A percentile compares a stretch with the other conserved stretches of the same genome.
Conservation (phyloP, 2,113 vertebrate genomes). For the Mystacornis crossleyi region DNA sequence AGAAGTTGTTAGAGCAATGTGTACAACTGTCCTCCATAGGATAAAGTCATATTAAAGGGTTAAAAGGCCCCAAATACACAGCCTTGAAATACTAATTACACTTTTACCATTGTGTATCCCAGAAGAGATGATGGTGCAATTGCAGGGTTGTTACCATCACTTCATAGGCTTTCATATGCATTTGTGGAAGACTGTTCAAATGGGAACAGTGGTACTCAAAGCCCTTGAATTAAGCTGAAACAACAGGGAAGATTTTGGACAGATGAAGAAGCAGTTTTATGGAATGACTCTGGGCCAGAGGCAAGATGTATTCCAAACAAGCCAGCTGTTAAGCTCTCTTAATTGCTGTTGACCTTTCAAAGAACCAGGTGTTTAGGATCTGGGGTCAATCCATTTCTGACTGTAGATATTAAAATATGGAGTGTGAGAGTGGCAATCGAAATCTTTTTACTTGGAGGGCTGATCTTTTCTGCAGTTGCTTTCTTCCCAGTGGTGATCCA, state of each 20-base stretch:
- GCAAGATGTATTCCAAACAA: background rate
- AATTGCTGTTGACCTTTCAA: background rate
- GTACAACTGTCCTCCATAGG: background rate
- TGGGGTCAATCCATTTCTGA: background rate
- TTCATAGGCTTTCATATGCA: constrained; percentile 14
- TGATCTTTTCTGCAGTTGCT: background rate
- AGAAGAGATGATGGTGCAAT: constrained; percentile 35
- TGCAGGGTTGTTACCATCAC: constrained; percentile 23
- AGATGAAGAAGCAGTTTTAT: background rate
- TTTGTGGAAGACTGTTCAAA: constrained; percentile 33
- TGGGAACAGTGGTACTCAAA: constrained; percentile 26
- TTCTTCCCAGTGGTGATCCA: background rate
- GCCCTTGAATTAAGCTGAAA: constrained; percentile 47
- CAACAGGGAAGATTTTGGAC: background rate
- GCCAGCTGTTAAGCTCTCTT: background rate
- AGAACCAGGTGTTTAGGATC: background rate
- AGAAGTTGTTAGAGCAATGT: background rate
- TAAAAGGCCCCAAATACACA: constrained; percentile 28
- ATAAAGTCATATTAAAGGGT: constrained; percentile 4
- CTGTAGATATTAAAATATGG: background rate
- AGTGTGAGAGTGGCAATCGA: background rate
- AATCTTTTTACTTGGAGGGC: background rate
- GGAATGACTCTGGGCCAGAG: background rate
- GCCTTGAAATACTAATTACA: constrained; percentile 56
- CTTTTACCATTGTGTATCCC: constrained; percentile 14